Percentiles rank a stretch among this genome's conserved stretches.
Conservation (phyloP, 2,797 vertebrate species). For the Channallabes apus region DNA sequence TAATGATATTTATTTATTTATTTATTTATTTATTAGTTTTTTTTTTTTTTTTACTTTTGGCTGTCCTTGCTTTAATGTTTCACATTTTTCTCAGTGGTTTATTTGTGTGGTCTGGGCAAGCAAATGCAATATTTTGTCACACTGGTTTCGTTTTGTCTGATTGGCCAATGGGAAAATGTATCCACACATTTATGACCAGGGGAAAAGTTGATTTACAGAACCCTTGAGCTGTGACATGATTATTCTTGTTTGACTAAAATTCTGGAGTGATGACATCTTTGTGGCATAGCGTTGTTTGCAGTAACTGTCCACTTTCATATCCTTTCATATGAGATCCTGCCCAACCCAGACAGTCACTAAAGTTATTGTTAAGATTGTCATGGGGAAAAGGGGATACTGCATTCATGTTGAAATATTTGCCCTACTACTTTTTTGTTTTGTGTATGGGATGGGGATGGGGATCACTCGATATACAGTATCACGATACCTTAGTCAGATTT, state of each 20-base stretch:
- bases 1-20: constrained; percentile 33
- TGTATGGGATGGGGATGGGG: background rate
- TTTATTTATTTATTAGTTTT: no score
- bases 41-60: constrained; percentile 34
- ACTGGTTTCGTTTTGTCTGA: background rate
- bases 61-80: constrained; percentile 8
- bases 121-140: background rate
- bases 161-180: background rate
- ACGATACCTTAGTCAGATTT: no score
- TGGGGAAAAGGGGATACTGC: background rate
- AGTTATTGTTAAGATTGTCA: background rate
- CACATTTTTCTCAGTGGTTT: background rate
- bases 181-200: background rate
- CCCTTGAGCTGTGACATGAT: background rate
- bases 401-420: no score
- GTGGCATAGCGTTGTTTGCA: background rate
- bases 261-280: background rate
- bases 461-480: no score
- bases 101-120: background rate
- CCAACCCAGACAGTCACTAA: background rate
- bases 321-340: background rate
- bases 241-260: background rate
- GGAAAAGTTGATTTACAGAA: background rate
- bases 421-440: background rate
- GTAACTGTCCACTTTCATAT: background rate